Conservation (phyloP, 2,797 vertebrate species). For the Sylvilagus floridanus region DNA sequence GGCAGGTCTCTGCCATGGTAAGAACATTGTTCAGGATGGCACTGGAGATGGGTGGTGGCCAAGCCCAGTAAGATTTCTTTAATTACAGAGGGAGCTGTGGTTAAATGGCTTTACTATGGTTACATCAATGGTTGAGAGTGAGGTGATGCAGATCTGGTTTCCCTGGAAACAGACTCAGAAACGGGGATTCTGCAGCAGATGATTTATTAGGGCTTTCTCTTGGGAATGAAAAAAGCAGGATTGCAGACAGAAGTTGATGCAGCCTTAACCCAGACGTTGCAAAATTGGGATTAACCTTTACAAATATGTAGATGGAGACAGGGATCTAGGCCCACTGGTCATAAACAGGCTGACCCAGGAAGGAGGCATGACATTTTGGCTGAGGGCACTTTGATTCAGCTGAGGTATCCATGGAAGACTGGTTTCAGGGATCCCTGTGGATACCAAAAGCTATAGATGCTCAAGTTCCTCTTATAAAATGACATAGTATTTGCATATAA, state of each 20-base stretch:
- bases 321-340: neutral
- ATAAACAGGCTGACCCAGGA: neutral
- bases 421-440: neutral
- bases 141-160: slow-evolving; percentile 72
- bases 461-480: neutral
- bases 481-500: neutral
- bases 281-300: neutral
- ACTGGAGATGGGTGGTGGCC: neutral
- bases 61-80: slow-evolving; percentile 41
- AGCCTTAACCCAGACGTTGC: neutral
- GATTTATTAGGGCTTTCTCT: slow-evolving; percentile 76
- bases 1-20: neutral
- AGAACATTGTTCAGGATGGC: neutral
- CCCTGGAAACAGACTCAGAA: slow-evolving; percentile 73
- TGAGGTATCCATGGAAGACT: neutral
- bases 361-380: neutral
- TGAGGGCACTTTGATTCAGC: neutral
- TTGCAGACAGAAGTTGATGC: neutral
- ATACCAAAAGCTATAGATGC: neutral
- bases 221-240: slow-evolving; percentile 38
- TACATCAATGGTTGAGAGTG: slow-evolving; percentile 63
- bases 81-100: slow-evolving; percentile 52
- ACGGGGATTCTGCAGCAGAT: slow-evolving; percentile 61
- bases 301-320: neutral
- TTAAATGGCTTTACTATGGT: slow-evolving; percentile 71